Evolutionary conservation across 2,113 vertebrate genomes (phyloP).

Genomic region (Tragelaphus strepsiceros): DNA sequence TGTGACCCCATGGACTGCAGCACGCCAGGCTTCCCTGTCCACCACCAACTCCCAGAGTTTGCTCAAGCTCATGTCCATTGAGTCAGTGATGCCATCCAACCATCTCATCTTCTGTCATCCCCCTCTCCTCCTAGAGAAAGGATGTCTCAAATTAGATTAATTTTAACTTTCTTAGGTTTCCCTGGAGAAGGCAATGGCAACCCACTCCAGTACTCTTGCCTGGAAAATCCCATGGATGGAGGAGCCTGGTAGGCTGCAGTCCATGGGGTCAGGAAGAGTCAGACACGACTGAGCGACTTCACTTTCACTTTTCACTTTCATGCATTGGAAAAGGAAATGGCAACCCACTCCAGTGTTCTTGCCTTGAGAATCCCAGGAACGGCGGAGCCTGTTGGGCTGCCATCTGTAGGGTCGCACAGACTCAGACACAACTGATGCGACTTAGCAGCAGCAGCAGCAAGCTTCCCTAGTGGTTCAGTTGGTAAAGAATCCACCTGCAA

Average conservation of each 20-base stretch:
- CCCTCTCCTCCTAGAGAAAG: neutral
- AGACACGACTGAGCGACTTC: too few species aligned
- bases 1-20: too few species aligned
- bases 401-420: too few species aligned
- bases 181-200: neutral
- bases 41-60: fast-evolving
- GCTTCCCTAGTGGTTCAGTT: neutral
- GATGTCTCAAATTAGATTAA: neutral
- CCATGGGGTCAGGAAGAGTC: fast-evolving
- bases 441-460: too few species aligned
- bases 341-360: too few species aligned
- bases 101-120: neutral
- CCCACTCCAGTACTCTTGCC: too few species aligned
- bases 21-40: neutral
- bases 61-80: neutral
- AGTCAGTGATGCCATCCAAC: neutral
- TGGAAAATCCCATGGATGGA: too few species aligned
- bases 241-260: too few species aligned
- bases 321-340: too few species aligned
- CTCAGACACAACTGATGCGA: fast-evolving
- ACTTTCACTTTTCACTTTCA: too few species aligned
- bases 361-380: too few species aligned
- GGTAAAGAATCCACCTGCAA: neutral
- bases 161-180: neutral
- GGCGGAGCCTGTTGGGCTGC: too few species aligned